These are phyloP conservation scores for Labrus mixtus DNA, from an alignment of 2,113 vertebrate species.

Conservation along the genomic window DNA sequence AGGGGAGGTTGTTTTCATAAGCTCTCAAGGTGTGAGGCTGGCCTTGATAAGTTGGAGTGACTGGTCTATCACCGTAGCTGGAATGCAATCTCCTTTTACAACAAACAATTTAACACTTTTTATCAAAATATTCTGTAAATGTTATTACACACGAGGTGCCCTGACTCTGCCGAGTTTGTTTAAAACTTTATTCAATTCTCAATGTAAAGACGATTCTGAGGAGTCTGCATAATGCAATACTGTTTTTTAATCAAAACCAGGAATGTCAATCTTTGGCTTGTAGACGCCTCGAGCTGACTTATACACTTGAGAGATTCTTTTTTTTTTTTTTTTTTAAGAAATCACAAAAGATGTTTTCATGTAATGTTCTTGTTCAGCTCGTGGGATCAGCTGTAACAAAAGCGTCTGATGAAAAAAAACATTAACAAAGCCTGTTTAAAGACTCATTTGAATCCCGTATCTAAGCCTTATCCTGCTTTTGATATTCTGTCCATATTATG, in stretches of 20 bases:
- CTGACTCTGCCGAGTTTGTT: background rate
- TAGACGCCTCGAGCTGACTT: background rate
- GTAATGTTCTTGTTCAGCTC: too few relatives aligned
- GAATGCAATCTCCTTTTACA: constrained; percentile 25
- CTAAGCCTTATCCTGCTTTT: too few relatives aligned
- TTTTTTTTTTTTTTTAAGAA: background rate
- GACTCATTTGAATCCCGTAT: too few relatives aligned
- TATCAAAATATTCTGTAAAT: too few relatives aligned
- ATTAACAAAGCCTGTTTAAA: too few relatives aligned
- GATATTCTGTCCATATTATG: too few relatives aligned
- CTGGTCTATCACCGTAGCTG: background rate
- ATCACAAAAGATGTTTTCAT: too few relatives aligned
- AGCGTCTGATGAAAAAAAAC: too few relatives aligned
- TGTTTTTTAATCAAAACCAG: background rate
- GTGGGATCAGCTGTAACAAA: too few relatives aligned
- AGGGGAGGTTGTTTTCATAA: constrained; percentile 25
- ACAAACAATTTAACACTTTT: background rate
- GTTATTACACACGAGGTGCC: background rate
- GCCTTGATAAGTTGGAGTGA: constrained; percentile 46
- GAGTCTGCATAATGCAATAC: background rate
- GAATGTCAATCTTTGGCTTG: background rate
- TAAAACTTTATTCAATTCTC: background rate
- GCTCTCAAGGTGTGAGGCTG: constrained; percentile 24
- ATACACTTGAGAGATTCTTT: background rate
- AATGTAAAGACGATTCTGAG: background rate